These are phyloP conservation scores for Tympanoctomys barrerae DNA, from an alignment of 2,797 vertebrate species.

Conservation along the genomic window DNA sequence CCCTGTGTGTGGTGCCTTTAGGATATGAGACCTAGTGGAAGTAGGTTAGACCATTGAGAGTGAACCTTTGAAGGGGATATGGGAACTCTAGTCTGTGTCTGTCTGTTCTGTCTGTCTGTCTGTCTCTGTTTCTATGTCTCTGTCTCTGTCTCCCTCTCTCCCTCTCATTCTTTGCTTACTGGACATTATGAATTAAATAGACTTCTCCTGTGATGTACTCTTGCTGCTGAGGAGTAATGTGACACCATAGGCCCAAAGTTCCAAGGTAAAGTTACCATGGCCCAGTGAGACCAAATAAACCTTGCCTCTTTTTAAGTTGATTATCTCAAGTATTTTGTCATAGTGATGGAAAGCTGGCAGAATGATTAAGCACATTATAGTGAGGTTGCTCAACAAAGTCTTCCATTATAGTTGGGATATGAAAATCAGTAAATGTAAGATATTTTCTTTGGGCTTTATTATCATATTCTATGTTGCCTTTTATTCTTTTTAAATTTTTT, in stretches of 20 bases:
- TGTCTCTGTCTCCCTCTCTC: no score
- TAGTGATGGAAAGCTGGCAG: neutral
- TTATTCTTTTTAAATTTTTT: conserved; percentile 39
- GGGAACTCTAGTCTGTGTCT: neutral
- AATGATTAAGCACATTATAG: neutral
- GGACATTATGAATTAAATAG: neutral
- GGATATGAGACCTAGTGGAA: neutral
- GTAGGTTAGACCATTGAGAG: neutral
- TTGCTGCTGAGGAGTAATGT: neutral
- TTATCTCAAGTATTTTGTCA: neutral
- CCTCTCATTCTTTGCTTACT: neutral
- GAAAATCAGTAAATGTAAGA: neutral
- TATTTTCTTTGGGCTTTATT: neutral
- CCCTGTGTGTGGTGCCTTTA: neutral
- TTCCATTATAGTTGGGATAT: neutral
- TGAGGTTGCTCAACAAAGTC: neutral
- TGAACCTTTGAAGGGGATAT: neutral
- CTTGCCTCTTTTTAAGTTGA: neutral
- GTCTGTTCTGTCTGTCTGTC: neutral
- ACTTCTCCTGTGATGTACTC: neutral
- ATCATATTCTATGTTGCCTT: neutral
- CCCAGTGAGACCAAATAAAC: neutral
- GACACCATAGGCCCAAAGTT: neutral
- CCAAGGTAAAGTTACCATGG: neutral
- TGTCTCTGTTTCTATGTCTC: neutral